These are phyloP conservation scores for Eidolon dupreanum DNA, from an alignment of 2,797 vertebrate species.

Conservation along the genomic window DNA sequence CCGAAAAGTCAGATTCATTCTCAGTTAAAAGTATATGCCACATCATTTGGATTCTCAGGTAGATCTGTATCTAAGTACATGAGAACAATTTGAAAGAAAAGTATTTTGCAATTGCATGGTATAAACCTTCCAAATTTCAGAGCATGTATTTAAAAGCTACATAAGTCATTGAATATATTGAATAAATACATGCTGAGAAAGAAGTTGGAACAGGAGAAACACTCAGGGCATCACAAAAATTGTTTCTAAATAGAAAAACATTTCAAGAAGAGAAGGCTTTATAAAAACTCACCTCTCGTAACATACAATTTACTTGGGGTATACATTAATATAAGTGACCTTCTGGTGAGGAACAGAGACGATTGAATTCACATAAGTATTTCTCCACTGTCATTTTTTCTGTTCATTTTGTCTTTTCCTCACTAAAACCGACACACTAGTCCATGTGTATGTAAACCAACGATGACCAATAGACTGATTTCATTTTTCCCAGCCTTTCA, in stretches of 20 bases:
- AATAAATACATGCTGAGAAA: background rate
- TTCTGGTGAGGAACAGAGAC: background rate
- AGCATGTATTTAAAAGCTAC: background rate
- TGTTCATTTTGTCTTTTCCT: background rate
- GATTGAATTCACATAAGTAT: background rate
- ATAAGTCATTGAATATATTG: background rate
- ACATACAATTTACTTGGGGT: background rate
- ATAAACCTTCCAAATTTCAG: background rate
- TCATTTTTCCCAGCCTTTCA: background rate
- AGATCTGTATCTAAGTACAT: background rate
- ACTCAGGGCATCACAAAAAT: background rate
- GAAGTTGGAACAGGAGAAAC: background rate
- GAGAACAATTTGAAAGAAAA: slow-evolving; percentile 33
- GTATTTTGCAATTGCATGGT: background rate
- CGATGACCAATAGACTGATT: background rate
- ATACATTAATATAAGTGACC: background rate
- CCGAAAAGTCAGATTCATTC: slow-evolving; percentile 34
- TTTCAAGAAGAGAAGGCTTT: background rate
- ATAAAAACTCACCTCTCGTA: background rate
- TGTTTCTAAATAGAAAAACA: background rate
- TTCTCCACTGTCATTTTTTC: background rate
- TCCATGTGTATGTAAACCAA: background rate
- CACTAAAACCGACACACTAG: background rate
- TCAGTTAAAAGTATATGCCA: background rate
- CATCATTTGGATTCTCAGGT: background rate